These are phyloP conservation scores for Drosophila atripex DNA, from an alignment of 2,888 invertebrate species.

Conservation along the genomic window DNA sequence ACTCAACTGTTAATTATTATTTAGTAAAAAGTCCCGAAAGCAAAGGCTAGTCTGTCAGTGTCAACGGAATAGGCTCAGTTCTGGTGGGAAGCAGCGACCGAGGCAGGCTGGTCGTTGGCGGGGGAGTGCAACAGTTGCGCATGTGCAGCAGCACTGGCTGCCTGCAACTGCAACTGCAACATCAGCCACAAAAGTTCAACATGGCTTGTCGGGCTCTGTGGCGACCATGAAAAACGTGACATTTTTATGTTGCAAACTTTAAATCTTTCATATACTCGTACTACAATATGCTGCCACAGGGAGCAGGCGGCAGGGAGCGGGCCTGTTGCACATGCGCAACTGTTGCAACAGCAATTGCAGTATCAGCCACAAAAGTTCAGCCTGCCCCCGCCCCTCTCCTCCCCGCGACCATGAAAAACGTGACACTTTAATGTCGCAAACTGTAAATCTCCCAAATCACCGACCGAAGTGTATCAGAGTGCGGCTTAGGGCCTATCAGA, in stretches of 20 bases:
- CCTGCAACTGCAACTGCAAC: constrained; percentile 15
- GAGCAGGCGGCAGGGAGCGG: neutral
- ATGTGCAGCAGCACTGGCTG: constrained; percentile 56
- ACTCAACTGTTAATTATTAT: too few species aligned
- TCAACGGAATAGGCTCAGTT: neutral
- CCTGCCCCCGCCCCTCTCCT: constrained; percentile 48
- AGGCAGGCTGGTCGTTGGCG: constrained; percentile 8
- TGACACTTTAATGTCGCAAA: constrained; percentile 84
- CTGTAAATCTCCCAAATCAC: constrained; percentile 82
- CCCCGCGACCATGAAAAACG: constrained; percentile 83
- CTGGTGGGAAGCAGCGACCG: constrained; percentile 14
- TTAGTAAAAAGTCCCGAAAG: too few species aligned
- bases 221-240: constrained; percentile 84
- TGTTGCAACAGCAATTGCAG: constrained; percentile 47
- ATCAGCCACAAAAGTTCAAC: constrained; percentile 31
- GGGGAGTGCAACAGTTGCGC: constrained; percentile 58
- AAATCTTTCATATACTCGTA: constrained; percentile 80
- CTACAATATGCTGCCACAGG: neutral
- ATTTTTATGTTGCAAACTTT: constrained; percentile 83
- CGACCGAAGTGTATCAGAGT: constrained; percentile 76
- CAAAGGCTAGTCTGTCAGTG: neutral
- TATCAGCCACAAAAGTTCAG: constrained; percentile 43
- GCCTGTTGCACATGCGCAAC: constrained; percentile 75
- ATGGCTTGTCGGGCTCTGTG: constrained; percentile 62
- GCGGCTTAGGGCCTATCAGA: too few species aligned